A percentile compares a stretch with the other conserved stretches of the same genome.
These are phyloP conservation scores for Drosophila macrospina DNA, from an alignment of 2,888 invertebrate genomes.

Conservation along the genomic window DNA sequence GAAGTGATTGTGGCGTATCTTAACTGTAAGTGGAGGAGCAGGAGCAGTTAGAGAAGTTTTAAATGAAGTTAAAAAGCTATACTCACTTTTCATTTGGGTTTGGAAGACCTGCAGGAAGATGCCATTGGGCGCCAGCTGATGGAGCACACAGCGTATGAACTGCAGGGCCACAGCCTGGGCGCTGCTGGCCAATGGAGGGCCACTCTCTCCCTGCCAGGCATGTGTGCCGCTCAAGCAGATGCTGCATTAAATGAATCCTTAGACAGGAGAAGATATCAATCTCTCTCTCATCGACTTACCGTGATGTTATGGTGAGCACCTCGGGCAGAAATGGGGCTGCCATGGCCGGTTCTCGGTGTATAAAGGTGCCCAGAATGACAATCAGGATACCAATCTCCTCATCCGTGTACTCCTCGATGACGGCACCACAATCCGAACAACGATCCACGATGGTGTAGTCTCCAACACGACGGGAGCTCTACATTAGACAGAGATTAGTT, in stretches of 20 bases:
- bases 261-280: no score
- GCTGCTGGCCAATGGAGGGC: slow-evolving; percentile 96
- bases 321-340: slow-evolving; percentile 98
- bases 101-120: slow-evolving; percentile 98
- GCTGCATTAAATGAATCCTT: slow-evolving; percentile 21
- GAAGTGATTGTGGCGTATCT: slow-evolving; percentile 92
- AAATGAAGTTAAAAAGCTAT: background rate
- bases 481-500: slow-evolving; percentile 45
- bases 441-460: slow-evolving; percentile 90
- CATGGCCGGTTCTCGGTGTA: slow-evolving; percentile 96
- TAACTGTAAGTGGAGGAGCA: slow-evolving; percentile 66
- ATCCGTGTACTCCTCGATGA: slow-evolving; percentile 96
- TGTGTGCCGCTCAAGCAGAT: slow-evolving; percentile 89
- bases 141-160: slow-evolving; percentile 97
- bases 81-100: slow-evolving; percentile 92
- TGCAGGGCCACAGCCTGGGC: slow-evolving; percentile 98
- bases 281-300: slow-evolving; percentile 86
- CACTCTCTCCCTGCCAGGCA: slow-evolving; percentile 95
- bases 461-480: slow-evolving; percentile 88
- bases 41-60: background rate
- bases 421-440: slow-evolving; percentile 94
- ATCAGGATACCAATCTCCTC: slow-evolving; percentile 98
- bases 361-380: slow-evolving; percentile 96
- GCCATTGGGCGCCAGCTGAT: slow-evolving; percentile 98
- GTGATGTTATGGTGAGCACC: slow-evolving; percentile 94